Evolutionary conservation across 2,113 vertebrate species (phyloP).

Genomic region (Cacatua alba): DNA sequence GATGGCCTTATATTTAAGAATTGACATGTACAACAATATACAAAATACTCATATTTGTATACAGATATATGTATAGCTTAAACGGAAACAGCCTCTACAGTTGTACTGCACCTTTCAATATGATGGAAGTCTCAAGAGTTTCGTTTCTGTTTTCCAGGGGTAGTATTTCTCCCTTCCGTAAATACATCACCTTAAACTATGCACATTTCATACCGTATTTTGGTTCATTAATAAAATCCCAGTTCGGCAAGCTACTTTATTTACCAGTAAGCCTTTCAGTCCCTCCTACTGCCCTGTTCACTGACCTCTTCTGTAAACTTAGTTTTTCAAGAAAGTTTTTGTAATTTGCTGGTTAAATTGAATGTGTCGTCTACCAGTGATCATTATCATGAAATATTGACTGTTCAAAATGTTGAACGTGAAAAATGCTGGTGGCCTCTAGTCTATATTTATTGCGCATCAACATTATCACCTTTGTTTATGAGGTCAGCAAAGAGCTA

Average conservation of each 20-base stretch:
- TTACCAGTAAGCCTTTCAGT: background rate
- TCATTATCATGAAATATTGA: background rate
- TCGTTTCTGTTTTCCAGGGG: background rate
- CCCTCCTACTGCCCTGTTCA: background rate
- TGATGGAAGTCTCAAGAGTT: background rate
- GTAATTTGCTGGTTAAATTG: background rate
- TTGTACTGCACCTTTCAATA: background rate
- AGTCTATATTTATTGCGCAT: background rate
- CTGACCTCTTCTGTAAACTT: background rate
- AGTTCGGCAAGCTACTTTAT: background rate
- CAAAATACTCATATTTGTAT: background rate
- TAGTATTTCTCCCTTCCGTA: background rate
- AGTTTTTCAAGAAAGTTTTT: background rate
- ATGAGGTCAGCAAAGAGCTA: background rate
- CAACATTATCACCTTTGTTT: background rate
- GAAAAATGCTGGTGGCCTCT: background rate
- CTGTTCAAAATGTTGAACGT: background rate
- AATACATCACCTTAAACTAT: background rate
- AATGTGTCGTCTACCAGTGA: background rate
- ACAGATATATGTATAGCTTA: background rate
- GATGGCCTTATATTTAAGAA: background rate
- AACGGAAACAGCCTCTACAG: background rate
- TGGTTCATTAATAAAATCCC: background rate
- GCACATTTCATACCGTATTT: background rate
- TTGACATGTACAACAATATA: background rate